Percentiles rank a stretch among this genome's conserved stretches.
Conservation (phyloP, 2,113 vertebrate genomes). For the Neogale vison region DNA sequence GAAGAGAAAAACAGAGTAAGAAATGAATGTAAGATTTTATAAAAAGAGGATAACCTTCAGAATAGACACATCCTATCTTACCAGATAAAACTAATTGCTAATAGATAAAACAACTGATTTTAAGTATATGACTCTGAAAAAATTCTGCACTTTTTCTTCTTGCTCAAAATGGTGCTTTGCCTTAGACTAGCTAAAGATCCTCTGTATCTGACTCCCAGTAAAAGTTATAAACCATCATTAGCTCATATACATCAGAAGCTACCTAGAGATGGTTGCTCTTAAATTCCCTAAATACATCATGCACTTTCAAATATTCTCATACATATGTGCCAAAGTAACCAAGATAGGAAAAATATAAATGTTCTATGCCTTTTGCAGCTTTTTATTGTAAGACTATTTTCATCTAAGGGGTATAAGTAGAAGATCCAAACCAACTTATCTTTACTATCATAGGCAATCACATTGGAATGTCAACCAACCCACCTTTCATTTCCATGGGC, state of each 20-base stretch:
- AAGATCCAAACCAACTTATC: neutral
- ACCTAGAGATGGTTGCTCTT: neutral
- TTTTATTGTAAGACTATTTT: neutral
- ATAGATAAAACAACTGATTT: neutral
- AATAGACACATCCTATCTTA: neutral
- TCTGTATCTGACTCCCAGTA: neutral
- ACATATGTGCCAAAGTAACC: neutral
- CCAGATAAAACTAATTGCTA: neutral
- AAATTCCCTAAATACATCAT: neutral
- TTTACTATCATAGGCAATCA: neutral
- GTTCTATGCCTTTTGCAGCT: neutral
- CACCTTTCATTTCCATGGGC: neutral
- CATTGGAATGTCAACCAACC: neutral
- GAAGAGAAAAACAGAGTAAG: neutral
- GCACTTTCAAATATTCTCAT: neutral
- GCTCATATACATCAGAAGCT: neutral
- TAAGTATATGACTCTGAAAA: neutral
- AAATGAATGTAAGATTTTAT: neutral
- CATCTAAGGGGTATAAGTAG: neutral
- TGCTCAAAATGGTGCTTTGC: neutral
- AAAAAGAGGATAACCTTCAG: neutral
- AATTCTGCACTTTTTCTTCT: neutral
- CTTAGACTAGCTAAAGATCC: neutral
- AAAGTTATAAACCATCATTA: neutral
- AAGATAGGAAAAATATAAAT: neutral